phyloP scores from a whole-genome alignment of 2,113 vertebrate genomes.

The Taxidea taxus region DNA sequence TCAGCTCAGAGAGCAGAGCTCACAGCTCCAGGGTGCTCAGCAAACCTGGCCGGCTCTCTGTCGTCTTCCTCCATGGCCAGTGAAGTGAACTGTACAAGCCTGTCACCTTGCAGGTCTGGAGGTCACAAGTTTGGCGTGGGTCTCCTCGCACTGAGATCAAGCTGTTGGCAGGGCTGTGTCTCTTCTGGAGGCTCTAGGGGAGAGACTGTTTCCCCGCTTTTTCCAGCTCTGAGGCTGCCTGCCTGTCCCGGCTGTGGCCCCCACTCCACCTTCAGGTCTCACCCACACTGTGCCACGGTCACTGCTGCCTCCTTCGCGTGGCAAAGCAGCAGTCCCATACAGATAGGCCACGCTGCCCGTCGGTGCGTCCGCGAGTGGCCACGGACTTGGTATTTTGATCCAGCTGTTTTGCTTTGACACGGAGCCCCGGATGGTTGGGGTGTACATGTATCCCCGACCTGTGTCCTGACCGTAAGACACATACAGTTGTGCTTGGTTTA shows the following conservation, averaged over 20 bases:
- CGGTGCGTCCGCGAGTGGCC: background rate
- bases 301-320: background rate
- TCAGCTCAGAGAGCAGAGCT: background rate
- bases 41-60: background rate
- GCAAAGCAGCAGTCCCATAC: background rate
- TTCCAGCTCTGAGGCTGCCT: background rate
- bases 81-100: no score
- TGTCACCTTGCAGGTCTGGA: background rate
- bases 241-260: background rate
- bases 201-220: background rate
- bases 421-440: background rate
- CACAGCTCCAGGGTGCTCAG: accelerated
- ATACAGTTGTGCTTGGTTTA: background rate
- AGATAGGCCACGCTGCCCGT: no score
- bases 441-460: background rate
- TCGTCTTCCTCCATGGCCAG: no score
- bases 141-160: background rate
- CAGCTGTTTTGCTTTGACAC: background rate
- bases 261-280: no score
- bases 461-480: background rate
- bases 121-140: background rate
- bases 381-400: background rate
- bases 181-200: background rate
- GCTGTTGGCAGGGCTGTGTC: background rate
- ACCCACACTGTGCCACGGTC: background rate